These are phyloP conservation scores for Eleginops maclovinus DNA, from an alignment of 2,113 vertebrate species.

Conservation along the genomic window DNA sequence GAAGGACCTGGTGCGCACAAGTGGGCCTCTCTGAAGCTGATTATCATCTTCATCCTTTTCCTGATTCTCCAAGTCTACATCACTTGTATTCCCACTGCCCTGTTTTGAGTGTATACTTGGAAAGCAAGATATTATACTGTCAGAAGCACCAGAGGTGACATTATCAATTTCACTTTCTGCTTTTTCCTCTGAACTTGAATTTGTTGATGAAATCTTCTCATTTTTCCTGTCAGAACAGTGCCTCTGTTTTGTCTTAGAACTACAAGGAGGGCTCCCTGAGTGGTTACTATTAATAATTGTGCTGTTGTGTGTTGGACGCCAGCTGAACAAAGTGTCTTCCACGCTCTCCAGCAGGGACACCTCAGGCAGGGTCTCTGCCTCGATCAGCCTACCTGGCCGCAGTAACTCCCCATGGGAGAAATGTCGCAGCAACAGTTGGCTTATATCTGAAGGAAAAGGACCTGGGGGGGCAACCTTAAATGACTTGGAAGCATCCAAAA, in stretches of 20 bases:
- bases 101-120: conserved; percentile 26
- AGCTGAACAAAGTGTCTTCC: conserved; percentile 75
- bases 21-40: conserved; percentile 42
- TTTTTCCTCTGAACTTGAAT: conserved; percentile 32
- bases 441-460: conserved; percentile 63
- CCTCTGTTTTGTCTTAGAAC: conserved; percentile 14
- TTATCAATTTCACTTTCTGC: background rate
- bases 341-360: conserved; percentile 84
- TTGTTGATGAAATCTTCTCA: conserved; percentile 9
- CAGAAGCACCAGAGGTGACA: conserved; percentile 20
- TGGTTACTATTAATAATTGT: background rate
- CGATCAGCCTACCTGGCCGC: conserved; percentile 78
- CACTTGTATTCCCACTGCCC: conserved; percentile 1
- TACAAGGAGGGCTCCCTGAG: conserved; percentile 3
- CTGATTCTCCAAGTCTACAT: background rate
- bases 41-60: conserved; percentile 21
- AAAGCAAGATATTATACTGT: conserved; percentile 24
- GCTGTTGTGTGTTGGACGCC: conserved; percentile 30
- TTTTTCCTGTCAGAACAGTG: conserved; percentile 13
- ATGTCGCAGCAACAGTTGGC: conserved; percentile 82
- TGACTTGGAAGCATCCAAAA: background rate
- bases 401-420: conserved; percentile 83
- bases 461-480: background rate
- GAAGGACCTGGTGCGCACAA: conserved; percentile 75
- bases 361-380: conserved; percentile 89